Conservation (phyloP, 1,140 invertebrate genomes). For the Carposina sasakii region DNA sequence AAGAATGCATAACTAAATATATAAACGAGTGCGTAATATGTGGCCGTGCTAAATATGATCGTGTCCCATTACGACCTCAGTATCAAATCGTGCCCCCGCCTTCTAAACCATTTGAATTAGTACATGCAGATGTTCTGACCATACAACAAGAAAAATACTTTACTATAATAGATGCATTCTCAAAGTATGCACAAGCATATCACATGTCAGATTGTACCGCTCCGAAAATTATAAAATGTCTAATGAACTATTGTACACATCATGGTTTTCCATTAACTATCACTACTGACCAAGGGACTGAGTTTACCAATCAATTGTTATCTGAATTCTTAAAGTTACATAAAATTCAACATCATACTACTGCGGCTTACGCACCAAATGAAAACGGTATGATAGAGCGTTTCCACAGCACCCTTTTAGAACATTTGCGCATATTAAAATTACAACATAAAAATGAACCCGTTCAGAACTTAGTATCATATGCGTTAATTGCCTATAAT, state of each 20-base stretch:
- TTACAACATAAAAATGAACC: slow-evolving; percentile 4
- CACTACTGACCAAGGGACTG: slow-evolving; percentile 5
- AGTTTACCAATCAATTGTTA: slow-evolving; percentile 17
- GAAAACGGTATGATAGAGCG: slow-evolving; percentile 7
- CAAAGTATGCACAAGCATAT: slow-evolving; percentile 11
- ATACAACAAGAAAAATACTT: slow-evolving; percentile 7
- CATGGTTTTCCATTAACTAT: neutral
- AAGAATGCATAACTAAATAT: slow-evolving; percentile 1
- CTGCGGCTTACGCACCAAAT: slow-evolving; percentile 1
- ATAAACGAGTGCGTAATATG: slow-evolving; percentile 1
- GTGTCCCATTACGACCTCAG: neutral
- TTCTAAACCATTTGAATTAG: neutral
- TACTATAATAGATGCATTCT: slow-evolving; percentile 7
- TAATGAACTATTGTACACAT: slow-evolving; percentile 5
- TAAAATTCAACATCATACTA: slow-evolving; percentile 3
- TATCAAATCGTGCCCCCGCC: slow-evolving; percentile 1
- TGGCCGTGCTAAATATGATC: slow-evolving; percentile 3
- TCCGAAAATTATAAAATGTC: neutral
- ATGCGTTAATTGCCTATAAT: slow-evolving; percentile 9
- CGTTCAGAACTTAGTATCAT: neutral
- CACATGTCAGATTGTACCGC: neutral
- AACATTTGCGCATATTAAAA: slow-evolving; percentile 6
- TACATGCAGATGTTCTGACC: slow-evolving; percentile 1
- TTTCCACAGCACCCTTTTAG: slow-evolving; percentile 8
- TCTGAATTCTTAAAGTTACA: slow-evolving; percentile 3